Evolutionary conservation across 1,140 invertebrate species (phyloP), one percentile per base, ranked within the genome.

Genomic region (Planococcus citri): DNA sequence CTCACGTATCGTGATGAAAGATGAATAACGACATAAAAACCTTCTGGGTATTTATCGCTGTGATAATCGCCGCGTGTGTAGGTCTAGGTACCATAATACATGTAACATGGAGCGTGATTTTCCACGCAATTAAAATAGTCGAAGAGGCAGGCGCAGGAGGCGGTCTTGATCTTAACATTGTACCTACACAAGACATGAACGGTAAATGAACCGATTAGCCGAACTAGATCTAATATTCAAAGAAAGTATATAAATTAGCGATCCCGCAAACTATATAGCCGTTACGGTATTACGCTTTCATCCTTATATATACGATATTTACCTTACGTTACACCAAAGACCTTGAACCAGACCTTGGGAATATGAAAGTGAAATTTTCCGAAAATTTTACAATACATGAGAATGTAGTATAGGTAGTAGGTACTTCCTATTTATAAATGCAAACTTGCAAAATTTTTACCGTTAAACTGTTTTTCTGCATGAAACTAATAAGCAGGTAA

Each of bases 331-430:
- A 51, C n/a, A 9, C n/a, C 41, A 51, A 51, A 51, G 41, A 51
- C 41, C 41, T 51, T 51, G 41, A 51, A 51, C 41, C 41, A 51
- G 41, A 51, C 41, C 41, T 51, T 51, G 41, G 41, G 41, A 51
- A 51, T 17, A 51, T n/a, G 41, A 51, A 51, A 51, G 41, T 51
- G 41, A 51, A 51, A 51, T 51, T 51, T 51, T 51, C 41, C 6
- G 41, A 51, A 51, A 51, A 51, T n/a, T 9, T 51, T 17, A 3
- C 41, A 51, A 51, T 51, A 51, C 17, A 20, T 51, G 41, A 51
- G 41, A 51, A 51, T n/a, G n/a, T n/a, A n/a, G n/a, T n/a, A 17
- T 51, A 51, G 6, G 14, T 37, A n/a, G n/a, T n/a, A n/a, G 6
- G 3, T 51, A 51, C 41, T 51, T 51, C 41, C 41, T 51, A 51